Conservation (phyloP, 2,797 vertebrate species). For the Tapera naevia region DNA sequence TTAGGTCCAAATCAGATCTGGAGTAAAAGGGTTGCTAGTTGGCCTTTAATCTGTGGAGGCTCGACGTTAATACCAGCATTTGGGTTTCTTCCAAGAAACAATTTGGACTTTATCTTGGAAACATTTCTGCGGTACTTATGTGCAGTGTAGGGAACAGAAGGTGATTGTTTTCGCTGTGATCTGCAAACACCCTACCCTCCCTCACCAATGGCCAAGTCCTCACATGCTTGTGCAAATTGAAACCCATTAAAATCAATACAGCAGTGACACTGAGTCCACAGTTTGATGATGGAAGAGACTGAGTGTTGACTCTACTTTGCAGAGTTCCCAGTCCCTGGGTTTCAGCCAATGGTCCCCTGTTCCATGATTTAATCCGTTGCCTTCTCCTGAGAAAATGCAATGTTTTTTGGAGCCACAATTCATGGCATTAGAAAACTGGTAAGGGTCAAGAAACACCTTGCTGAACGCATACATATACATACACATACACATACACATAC, state of each 20-base stretch:
- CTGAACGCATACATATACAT: neutral
- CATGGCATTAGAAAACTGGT: neutral
- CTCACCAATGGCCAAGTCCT: neutral
- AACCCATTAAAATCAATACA: neutral
- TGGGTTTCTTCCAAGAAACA: neutral
- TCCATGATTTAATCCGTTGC: fast-evolving
- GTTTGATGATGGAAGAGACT: neutral
- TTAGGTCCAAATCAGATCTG: neutral
- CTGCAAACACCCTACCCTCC: neutral
- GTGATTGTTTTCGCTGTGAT: neutral
- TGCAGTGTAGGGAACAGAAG: neutral
- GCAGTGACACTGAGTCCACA: neutral
- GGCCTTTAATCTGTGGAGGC: neutral
- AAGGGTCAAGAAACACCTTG: neutral
- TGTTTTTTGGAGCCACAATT: neutral
- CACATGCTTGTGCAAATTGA: neutral
- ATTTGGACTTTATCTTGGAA: constrained; percentile 6
- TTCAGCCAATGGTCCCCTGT: neutral
- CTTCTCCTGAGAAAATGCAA: neutral
- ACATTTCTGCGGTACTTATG: neutral
- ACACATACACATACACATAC: neutral
- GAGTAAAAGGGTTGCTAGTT: neutral
- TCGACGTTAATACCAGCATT: neutral
- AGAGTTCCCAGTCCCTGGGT: neutral
- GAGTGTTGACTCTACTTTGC: neutral